phyloP scores from a whole-genome alignment of 2,113 vertebrate species.

The Antennarius striatus region DNA sequence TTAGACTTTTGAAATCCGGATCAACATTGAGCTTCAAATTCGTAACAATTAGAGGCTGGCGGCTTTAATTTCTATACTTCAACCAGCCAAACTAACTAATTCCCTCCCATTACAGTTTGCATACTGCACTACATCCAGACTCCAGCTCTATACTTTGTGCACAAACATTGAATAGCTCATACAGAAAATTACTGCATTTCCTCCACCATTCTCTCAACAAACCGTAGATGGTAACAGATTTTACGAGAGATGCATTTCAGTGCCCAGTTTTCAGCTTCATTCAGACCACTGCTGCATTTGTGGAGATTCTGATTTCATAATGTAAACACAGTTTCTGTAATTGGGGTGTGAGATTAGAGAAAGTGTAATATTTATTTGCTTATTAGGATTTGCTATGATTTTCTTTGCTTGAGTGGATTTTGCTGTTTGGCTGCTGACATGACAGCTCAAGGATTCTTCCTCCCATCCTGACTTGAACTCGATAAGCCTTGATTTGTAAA shows the following conservation, averaged over 20 bases:
- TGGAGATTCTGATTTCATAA: background rate
- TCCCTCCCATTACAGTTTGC: background rate
- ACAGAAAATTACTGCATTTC: background rate
- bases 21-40: too few species aligned
- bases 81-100: background rate
- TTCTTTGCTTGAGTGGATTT: background rate
- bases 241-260: conserved; percentile 21
- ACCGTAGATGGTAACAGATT: background rate
- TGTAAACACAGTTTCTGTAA: background rate
- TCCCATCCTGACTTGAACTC: conserved; percentile 9
- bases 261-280: background rate
- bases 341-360: background rate
- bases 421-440: background rate
- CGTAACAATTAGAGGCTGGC: too few species aligned
- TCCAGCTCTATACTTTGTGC: background rate
- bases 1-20: too few species aligned
- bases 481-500: conserved; percentile 5
- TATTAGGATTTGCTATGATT: background rate
- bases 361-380: background rate
- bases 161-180: background rate
- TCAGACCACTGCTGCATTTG: background rate
- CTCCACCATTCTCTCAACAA: background rate
- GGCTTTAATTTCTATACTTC: background rate
- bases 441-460: background rate
- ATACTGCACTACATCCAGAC: conserved; percentile 4